These are phyloP conservation scores for Mesembrinibis cayennensis DNA, from an alignment of 2,113 vertebrate species.

Conservation along the genomic window DNA sequence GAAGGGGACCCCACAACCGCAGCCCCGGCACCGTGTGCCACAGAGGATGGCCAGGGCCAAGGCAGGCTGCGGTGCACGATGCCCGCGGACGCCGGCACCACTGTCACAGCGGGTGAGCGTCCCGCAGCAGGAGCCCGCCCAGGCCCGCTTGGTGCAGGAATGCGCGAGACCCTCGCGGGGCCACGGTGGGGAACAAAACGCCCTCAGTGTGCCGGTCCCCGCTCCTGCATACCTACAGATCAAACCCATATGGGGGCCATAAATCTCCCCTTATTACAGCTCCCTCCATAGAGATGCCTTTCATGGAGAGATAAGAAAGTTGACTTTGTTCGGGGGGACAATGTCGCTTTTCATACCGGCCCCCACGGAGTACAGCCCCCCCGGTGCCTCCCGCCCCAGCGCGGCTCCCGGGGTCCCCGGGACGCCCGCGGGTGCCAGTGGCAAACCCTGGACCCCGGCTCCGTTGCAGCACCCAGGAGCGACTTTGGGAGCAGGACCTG, in stretches of 20 bases:
- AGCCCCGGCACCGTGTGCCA: fast-evolving
- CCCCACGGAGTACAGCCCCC: neutral
- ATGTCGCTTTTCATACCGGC: constrained; percentile 59
- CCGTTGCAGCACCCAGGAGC: fast-evolving
- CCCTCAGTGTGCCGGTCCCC: constrained; percentile 21
- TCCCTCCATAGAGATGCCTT: constrained; percentile 69
- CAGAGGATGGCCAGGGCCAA: neutral
- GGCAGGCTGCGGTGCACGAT: neutral
- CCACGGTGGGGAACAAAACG: constrained; percentile 33
- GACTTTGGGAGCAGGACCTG: fast-evolving
- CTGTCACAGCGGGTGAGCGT: fast-evolving
- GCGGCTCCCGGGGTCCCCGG: neutral
- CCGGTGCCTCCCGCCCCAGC: neutral
- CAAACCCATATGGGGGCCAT: constrained; percentile 60
- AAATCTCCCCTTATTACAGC: constrained; percentile 49
- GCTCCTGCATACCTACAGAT: constrained; percentile 58
- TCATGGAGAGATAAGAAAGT: constrained; percentile 69
- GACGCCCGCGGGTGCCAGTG: neutral
- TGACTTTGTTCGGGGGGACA: constrained; percentile 67
- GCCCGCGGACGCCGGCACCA: fast-evolving
- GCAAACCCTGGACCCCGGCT: fast-evolving
- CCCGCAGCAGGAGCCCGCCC: neutral
- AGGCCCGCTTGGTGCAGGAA: neutral
- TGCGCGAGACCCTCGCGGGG: neutral
- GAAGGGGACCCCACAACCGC: neutral